These are phyloP conservation scores for Drosophila aldrichi DNA, from an alignment of 2,888 invertebrate species.

Conservation along the genomic window DNA sequence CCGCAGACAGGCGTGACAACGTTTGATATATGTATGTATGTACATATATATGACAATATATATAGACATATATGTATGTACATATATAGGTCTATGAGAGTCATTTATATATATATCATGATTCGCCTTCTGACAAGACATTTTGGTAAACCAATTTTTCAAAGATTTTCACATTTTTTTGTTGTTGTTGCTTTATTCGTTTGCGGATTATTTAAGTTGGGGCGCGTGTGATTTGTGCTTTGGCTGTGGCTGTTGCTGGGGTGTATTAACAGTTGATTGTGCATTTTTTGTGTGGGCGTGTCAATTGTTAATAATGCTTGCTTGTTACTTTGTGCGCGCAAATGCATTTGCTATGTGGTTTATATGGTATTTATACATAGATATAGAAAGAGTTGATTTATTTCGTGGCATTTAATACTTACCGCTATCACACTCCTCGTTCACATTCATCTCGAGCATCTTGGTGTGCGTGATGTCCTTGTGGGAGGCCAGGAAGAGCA, in stretches of 20 bases:
- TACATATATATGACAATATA: neutral
- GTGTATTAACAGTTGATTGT: constrained; percentile 24
- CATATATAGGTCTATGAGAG: neutral
- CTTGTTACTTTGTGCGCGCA: constrained; percentile 57
- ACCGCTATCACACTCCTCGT: constrained; percentile 95
- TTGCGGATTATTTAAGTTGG: constrained; percentile 25
- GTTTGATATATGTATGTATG: neutral
- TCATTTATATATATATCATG: constrained; percentile 6
- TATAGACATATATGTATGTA: neutral
- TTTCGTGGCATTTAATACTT: constrained; percentile 85
- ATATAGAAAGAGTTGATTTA: neutral
- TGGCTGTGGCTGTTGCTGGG: neutral
- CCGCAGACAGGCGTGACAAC: constrained; percentile 6
- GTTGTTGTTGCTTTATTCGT: constrained; percentile 6
- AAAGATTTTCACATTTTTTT: constrained; percentile 13
- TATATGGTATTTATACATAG: neutral
- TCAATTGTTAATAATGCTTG: constrained; percentile 28
- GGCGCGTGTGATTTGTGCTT: constrained; percentile 17
- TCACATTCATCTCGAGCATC: constrained; percentile 93
- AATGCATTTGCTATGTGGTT: constrained; percentile 29
- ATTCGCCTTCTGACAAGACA: constrained; percentile 13
- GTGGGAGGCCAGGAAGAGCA: constrained; percentile 97
- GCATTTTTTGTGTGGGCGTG: constrained; percentile 26
- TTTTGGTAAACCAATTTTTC: constrained; percentile 24
- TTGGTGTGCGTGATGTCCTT: constrained; percentile 98